phyloP scores from a whole-genome alignment of 2,797 vertebrate genomes.

The Coreius guichenoti region DNA sequence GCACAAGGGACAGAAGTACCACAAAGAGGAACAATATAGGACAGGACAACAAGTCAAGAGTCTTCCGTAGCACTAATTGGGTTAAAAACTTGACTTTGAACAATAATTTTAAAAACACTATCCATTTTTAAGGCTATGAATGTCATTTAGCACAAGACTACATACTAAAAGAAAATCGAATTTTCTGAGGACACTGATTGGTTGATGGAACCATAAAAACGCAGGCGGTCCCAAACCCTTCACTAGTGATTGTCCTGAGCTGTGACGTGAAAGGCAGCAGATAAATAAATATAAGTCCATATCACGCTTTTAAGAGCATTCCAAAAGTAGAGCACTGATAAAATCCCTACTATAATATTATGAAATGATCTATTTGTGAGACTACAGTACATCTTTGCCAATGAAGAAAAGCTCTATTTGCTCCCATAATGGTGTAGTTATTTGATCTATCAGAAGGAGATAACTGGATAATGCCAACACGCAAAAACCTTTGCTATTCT shows the following conservation, averaged over 20 bases:
- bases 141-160: neutral
- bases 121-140: neutral
- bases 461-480: neutral
- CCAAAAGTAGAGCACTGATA: constrained; percentile 19
- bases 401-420: neutral
- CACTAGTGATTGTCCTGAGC: neutral
- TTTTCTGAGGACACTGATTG: neutral
- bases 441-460: neutral
- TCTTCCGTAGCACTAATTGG: neutral
- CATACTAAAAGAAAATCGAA: neutral
- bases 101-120: neutral
- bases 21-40: constrained; percentile 14
- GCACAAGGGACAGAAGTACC: constrained; percentile 29
- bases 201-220: neutral
- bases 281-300: constrained; percentile 22
- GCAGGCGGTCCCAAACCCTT: neutral
- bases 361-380: constrained; percentile 16
- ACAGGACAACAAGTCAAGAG: neutral
- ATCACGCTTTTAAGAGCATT: constrained; percentile 22
- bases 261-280: constrained; percentile 12
- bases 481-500: neutral
- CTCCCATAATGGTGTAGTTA: neutral
- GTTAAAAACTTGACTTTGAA: neutral
- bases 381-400: neutral
- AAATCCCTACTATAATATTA: neutral